These are phyloP conservation scores for Muntiacus reevesi DNA, from an alignment of 2,113 vertebrate species.

Conservation along the genomic window DNA sequence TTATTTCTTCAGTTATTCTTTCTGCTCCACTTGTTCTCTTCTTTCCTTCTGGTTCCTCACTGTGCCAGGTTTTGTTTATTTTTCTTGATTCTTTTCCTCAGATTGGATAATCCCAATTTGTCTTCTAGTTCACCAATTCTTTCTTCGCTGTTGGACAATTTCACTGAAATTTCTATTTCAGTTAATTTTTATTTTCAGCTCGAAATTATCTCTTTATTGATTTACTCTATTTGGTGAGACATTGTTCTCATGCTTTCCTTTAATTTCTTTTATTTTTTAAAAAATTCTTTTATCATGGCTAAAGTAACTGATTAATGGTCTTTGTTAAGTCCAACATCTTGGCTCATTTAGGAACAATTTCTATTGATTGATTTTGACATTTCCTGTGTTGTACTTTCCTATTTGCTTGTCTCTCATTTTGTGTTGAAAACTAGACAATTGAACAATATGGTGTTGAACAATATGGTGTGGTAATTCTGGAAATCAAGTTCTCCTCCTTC, in stretches of 20 bases:
- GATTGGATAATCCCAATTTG: not conserved
- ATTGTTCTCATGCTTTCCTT: not conserved
- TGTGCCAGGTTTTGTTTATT: not conserved
- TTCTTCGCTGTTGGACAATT: not conserved
- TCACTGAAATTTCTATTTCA: not conserved
- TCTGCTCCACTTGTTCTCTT: not conserved
- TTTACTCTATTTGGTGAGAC: not conserved
- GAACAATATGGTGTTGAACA: not conserved
- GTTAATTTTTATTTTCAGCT: not conserved
- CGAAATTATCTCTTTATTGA: not conserved
- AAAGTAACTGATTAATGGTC: not conserved
- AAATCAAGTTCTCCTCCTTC: not conserved
- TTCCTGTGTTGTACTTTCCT: not conserved
- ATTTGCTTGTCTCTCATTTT: not conserved
- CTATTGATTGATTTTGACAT: not conserved
- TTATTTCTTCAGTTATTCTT: not conserved
- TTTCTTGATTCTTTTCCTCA: not conserved
- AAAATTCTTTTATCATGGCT: not conserved
- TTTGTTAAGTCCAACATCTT: not conserved
- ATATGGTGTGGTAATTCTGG: not conserved
- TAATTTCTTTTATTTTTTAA: not conserved
- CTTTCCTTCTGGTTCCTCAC: not conserved
- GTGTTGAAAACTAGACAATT: not conserved
- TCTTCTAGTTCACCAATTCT: not conserved
- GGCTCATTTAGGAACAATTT: not conserved